phyloP scores from a whole-genome alignment of 2,888 invertebrate genomes.

The Ichneumoninae sp. region DNA sequence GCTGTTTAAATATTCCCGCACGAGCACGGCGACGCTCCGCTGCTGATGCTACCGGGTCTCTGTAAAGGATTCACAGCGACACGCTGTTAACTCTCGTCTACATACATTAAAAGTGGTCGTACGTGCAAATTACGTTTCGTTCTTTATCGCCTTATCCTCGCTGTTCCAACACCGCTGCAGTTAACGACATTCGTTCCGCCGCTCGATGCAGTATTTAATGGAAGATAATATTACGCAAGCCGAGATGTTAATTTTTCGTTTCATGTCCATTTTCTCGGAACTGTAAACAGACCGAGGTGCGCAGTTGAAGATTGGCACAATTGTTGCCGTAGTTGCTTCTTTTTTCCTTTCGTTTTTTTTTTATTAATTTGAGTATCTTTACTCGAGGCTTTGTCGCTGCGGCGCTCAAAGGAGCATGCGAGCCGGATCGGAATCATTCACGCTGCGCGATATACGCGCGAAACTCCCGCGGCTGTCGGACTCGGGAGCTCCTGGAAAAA shows the following conservation, averaged over 20 bases:
- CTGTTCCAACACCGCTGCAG: not conserved
- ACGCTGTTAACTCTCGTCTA: constrained; percentile 47
- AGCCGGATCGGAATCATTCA: constrained; percentile 12
- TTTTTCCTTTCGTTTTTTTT: not conserved
- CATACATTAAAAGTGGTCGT: constrained; percentile 14
- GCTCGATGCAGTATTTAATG: not conserved
- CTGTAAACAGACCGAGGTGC: not conserved
- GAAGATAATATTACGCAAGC: constrained; percentile 9
- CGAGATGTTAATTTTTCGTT: constrained; percentile 5
- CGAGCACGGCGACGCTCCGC: constrained; percentile 35
- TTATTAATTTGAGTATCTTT: not conserved
- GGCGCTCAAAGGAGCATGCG: not conserved
- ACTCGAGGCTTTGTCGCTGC: constrained; percentile 9
- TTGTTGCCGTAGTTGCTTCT: not conserved
- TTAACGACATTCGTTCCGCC: constrained; percentile 1
- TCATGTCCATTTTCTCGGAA: not conserved
- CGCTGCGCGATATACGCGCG: constrained; percentile 32
- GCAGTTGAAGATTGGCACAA: constrained; percentile 10
- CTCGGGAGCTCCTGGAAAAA: constrained; percentile 51
- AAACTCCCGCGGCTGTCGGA: constrained; percentile 50
- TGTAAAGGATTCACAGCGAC: constrained; percentile 20
- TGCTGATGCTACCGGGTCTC: constrained; percentile 28
- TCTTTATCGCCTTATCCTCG: constrained; percentile 13
- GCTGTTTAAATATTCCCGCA: constrained; percentile 55
- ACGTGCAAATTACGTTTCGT: constrained; percentile 21